A percentile compares a stretch with the other conserved stretches of the same genome.
Conservation (phyloP, 2,888 invertebrate species). For the Lithophane semibrunnea region DNA sequence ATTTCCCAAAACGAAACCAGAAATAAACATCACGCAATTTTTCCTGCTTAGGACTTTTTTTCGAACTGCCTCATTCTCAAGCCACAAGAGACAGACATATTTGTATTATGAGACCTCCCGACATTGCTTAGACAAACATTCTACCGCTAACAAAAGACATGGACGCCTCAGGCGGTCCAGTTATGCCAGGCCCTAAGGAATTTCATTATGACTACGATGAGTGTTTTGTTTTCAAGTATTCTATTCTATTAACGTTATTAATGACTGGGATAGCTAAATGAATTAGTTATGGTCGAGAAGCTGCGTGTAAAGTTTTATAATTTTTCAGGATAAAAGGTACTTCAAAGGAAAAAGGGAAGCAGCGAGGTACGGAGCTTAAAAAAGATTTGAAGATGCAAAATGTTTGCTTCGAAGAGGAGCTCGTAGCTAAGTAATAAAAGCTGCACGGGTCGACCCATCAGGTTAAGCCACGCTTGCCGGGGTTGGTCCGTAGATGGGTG, state of each 20-base stretch:
- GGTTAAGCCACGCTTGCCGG: too few relatives aligned
- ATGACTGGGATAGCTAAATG: background rate
- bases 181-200: conserved; percentile 29
- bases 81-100: conserved; percentile 33
- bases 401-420: too few relatives aligned
- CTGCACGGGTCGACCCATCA: too few relatives aligned
- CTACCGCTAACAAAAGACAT: conserved; percentile 48
- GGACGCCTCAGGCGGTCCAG: conserved; percentile 36
- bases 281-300: background rate
- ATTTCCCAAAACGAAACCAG: background rate
- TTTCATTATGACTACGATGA: conserved; percentile 48
- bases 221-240: conserved; percentile 37
- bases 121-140: conserved; percentile 42
- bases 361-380: background rate
- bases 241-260: background rate
- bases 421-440: too few relatives aligned
- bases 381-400: background rate
- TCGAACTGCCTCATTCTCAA: conserved; percentile 7
- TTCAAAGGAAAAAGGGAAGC: background rate
- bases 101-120: conserved; percentile 42
- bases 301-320: background rate
- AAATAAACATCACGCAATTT: background rate
- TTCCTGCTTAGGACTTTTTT: background rate
- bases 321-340: background rate
- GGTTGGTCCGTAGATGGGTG: too few relatives aligned